Evolutionary conservation across 2,113 vertebrate genomes (phyloP).

Genomic region (Rhea pennata): DNA sequence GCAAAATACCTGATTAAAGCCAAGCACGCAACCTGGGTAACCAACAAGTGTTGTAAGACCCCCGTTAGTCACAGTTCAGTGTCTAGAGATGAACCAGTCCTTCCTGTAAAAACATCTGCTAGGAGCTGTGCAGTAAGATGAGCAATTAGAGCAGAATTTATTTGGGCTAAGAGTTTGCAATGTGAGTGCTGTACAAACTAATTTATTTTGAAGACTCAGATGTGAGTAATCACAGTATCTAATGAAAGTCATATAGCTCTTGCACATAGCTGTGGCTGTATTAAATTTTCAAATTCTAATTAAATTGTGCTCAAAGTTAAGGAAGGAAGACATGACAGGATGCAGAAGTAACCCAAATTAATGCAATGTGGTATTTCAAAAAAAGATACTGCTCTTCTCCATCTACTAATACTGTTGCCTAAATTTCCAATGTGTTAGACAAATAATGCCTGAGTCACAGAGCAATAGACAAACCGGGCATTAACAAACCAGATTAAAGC

Average conservation of each 20-base stretch:
- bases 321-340: not conserved
- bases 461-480: not conserved
- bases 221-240: not conserved
- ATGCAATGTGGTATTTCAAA: not conserved
- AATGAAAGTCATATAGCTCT: not conserved
- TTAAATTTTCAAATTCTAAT: conserved; percentile 34
- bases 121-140: not conserved
- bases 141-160: not conserved
- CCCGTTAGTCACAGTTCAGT: not conserved
- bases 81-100: not conserved
- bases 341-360: not conserved
- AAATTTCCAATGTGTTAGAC: not conserved
- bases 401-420: not conserved
- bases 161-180: not conserved
- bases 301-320: not conserved
- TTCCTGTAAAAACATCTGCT: conserved; percentile 5
- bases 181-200: not conserved
- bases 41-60: not conserved
- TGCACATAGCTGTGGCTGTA: not conserved
- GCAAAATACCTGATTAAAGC: not conserved
- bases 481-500: conserved; percentile 7
- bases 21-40: not conserved
- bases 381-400: not conserved
- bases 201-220: conserved; percentile 8
- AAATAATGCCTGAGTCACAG: not conserved